Evolutionary conservation across 2,113 vertebrate species (phyloP).

Genomic region (Macquaria ambigua): DNA sequence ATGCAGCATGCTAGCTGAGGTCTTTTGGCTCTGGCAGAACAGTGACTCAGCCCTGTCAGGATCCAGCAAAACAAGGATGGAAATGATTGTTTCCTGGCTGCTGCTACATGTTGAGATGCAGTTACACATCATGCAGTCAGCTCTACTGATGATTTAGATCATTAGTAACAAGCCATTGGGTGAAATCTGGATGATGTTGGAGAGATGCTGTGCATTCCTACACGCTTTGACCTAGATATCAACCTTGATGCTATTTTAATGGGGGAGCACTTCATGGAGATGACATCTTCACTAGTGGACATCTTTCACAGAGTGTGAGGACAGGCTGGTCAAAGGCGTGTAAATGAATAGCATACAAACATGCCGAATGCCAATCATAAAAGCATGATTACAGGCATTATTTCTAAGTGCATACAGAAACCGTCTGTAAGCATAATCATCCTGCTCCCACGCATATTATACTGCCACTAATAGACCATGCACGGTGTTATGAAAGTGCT

Average conservation of each 20-base stretch:
- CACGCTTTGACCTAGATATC: slow-evolving; percentile 20
- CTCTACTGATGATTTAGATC: not conserved
- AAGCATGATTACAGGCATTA: not conserved
- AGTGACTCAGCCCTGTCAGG: slow-evolving; percentile 29
- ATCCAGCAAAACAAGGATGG: slow-evolving; percentile 3
- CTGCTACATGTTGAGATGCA: not conserved
- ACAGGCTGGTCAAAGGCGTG: not conserved
- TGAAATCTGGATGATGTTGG: not conserved
- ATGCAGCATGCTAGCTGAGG: not conserved
- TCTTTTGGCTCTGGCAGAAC: not conserved
- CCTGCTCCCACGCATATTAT: not conserved
- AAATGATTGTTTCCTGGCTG: not conserved
- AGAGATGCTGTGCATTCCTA: not conserved
- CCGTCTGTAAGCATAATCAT: not conserved
- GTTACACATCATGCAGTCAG: not conserved
- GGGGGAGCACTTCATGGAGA: not conserved
- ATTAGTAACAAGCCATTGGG: not conserved
- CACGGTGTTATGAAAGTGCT: slow-evolving; percentile 53
- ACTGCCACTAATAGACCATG: slow-evolving; percentile 12
- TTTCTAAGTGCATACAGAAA: not conserved
- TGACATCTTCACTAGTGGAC: not conserved
- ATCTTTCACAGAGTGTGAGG: not conserved
- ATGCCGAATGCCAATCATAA: not conserved
- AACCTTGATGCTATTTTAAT: not conserved
- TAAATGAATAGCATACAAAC: not conserved